Evolutionary conservation across 2,888 invertebrate genomes (phyloP), one percentile per base, ranked within the genome.

Genomic region (Athetis lepigone): DNA sequence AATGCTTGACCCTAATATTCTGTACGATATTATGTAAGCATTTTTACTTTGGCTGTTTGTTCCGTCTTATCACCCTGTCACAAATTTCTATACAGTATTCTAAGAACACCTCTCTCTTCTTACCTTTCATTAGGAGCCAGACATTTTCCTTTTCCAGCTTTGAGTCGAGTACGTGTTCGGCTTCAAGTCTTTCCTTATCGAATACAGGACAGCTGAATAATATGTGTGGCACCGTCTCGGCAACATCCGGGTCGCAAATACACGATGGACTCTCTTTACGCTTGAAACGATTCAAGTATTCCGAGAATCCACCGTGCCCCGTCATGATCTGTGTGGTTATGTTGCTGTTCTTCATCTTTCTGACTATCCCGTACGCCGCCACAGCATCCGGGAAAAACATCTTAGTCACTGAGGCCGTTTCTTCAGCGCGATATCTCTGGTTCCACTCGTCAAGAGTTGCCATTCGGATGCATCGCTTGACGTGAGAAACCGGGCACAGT

Each of bases 321-420:
- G 29, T 47, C 3, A 47, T 6, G 5, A 47, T 4, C 13, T 47
- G 46, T 8, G 39, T 27, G 7, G 2, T 3, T 1, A 27, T 5
- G 7, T 9, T 9, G 7, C 8, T 27, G 7, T 2, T 2, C 8
- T 9, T 3, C 13, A 16, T 4, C 7, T 21, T 23, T 0, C 23
- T 5, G 0, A 50, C 11, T 2, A 6, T 16, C 0, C 16, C 5
- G 23, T 16, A 23, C 0, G 16, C 37, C 0, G 16, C 11, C 0
- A 23, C 4, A 2, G 37, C 16, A 0, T 37, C 37, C 0, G 37
- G 37, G 6, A 50, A 5, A 4, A 55, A 55, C 1, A 23, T 9
- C 4, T 25, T 45, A 0, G 43, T 55, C 1, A 5, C n/a, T 0
- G 33, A 8, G 0, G 33, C 42, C 0, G 23, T 43, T 2, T 16